These are phyloP conservation scores for Nudaria mundana DNA, from an alignment of 2,888 invertebrate species.

Conservation along the genomic window DNA sequence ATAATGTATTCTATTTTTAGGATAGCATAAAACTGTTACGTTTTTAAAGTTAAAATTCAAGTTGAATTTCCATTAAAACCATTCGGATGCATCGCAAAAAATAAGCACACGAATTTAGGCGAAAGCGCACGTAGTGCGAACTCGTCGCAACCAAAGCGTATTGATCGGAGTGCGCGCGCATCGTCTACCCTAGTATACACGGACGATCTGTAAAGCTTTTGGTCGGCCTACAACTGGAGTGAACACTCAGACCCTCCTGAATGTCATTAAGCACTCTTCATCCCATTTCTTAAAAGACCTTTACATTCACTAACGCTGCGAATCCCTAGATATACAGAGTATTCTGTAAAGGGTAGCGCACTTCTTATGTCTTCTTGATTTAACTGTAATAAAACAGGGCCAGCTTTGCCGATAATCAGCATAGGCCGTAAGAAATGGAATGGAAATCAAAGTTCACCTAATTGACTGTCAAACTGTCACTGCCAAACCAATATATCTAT, in stretches of 20 bases:
- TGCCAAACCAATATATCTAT: too few species aligned
- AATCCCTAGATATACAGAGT: too few species aligned
- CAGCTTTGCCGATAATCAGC: too few species aligned
- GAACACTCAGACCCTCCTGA: conserved; percentile 62
- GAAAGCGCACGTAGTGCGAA: conserved; percentile 65
- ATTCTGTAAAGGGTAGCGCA: too few species aligned
- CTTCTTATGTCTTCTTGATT: too few species aligned
- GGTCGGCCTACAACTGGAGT: conserved; percentile 60
- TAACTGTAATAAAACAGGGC: too few species aligned
- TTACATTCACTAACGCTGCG: conserved; percentile 9
- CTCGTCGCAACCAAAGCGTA: conserved; percentile 66
- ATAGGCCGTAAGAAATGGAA: too few species aligned
- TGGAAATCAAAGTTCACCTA: too few species aligned
- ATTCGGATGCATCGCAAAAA: conserved; percentile 56
- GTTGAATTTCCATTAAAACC: conserved; percentile 48
- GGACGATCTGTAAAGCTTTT: conserved; percentile 65
- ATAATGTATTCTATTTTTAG: conserved; percentile 27
- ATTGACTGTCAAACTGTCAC: too few species aligned
- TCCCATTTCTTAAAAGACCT: conserved; percentile 18
- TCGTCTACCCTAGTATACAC: conserved; percentile 69
- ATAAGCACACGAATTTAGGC: conserved; percentile 67
- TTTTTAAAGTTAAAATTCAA: conserved; percentile 36
- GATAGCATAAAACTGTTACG: conserved; percentile 37
- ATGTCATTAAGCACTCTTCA: conserved; percentile 56
- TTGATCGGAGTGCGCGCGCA: conserved; percentile 80